Evolutionary conservation across 2,113 vertebrate species (phyloP).

Genomic region (Asarcornis scutulata): DNA sequence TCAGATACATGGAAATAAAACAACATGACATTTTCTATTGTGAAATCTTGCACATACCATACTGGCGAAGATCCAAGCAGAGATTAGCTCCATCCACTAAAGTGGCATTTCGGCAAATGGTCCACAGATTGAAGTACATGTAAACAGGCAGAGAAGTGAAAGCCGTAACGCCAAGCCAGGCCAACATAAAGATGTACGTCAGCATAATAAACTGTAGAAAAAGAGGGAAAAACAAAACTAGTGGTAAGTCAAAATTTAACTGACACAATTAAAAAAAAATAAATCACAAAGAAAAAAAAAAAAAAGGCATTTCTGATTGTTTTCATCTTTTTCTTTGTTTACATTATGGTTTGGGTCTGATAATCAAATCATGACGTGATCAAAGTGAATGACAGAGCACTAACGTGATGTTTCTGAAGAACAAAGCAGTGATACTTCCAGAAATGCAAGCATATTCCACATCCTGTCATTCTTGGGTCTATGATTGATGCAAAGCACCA

Average conservation of each 20-base stretch:
- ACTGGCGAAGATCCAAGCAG: constrained; percentile 96
- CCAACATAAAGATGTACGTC: constrained; percentile 99
- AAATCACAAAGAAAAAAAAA: not conserved
- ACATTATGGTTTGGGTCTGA: not conserved
- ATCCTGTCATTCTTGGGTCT: not conserved
- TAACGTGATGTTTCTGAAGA: not conserved
- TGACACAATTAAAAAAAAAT: not conserved
- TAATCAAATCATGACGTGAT: not conserved
- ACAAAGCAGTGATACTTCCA: not conserved
- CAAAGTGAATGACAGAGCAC: not conserved
- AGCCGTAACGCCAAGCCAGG: constrained; percentile 97
- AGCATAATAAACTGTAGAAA: constrained; percentile 95
- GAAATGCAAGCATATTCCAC: not conserved
- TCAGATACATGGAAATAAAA: not conserved
- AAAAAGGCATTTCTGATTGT: fast-evolving
- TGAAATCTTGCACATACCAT: constrained; percentile 79
- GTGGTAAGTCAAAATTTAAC: not conserved
- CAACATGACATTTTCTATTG: not conserved
- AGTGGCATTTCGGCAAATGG: constrained; percentile 93
- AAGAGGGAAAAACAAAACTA: not conserved
- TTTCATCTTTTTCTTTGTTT: not conserved
- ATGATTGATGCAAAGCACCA: fast-evolving
- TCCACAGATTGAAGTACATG: constrained; percentile 99
- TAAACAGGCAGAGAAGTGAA: constrained; percentile 98
- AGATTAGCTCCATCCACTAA: constrained; percentile 87